Evolutionary conservation across 2,888 invertebrate genomes (phyloP), one percentile per base, ranked within the genome.

Genomic region (Hirtodrosophila confusa): DNA sequence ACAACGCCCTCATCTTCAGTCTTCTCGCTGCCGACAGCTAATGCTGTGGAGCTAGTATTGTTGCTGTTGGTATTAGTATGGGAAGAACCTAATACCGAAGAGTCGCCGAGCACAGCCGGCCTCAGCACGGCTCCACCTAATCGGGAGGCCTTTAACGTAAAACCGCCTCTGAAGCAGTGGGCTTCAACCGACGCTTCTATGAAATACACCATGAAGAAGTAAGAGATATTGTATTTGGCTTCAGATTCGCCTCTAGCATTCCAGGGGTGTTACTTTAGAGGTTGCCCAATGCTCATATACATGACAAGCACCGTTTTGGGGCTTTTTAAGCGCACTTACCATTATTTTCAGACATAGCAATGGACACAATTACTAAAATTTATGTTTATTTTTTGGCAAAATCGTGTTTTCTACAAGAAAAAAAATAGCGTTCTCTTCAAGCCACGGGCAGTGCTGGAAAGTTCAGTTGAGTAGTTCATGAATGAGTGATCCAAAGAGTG

Each of bases 301-400:
- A 11, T 0, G 4, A 9, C 17, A 11, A 35, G 12, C 1, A 44
- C 10, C 27, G 9, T 23, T 11, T 3, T 8, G 7, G n/a, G 2
- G 7, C 9, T 44, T 37, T 4, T 5, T 12, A 37, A 2, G 1
- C 4, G 4, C n/a, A 78, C 88, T 88, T 79, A 90, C 91, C 91
- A 88, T 91, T 91, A 62, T 90, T 90, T 85, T 91, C 91, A 23
- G 91, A 91, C 91, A 91, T 91, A 48, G 66, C 74, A 69, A 76
- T 53, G 7, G 7, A 31, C 9, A 31, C 9, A 8, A 31, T 4
- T 7, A 8, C 1, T 27, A 23, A 12, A 47, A 44, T 49, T 61
- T 51, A 51, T 75, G 75, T 76, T 67, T 58, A 63, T 58, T 63
- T 56, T 64, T 58, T 49, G 55, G 56, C 48, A 77, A 68, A 66